Evolutionary conservation across 2,888 invertebrate species (phyloP).

Genomic region (Sipha maydis): DNA sequence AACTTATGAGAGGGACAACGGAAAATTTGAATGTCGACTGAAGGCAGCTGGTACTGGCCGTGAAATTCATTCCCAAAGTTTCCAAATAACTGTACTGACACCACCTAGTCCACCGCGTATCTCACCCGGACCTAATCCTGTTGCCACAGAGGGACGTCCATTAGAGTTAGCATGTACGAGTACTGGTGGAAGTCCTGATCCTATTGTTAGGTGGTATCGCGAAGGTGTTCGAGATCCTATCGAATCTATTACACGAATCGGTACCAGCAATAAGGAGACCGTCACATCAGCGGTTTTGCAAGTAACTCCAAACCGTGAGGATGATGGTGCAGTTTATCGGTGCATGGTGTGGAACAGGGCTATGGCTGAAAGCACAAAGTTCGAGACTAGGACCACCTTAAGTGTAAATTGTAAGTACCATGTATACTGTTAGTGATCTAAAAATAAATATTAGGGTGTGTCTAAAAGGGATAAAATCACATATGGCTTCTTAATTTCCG

Average conservation of each 20-base stretch:
- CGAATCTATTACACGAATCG: slow-evolving; percentile 77
- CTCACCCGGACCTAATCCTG: slow-evolving; percentile 79
- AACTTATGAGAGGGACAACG: slow-evolving; percentile 90
- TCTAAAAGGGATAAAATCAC: not conserved
- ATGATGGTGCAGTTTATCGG: slow-evolving; percentile 84
- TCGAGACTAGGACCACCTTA: slow-evolving; percentile 82
- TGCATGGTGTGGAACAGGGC: slow-evolving; percentile 92
- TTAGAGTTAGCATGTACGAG: slow-evolving; percentile 84
- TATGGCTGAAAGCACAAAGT: slow-evolving; percentile 81
- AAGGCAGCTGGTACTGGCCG: slow-evolving; percentile 85
- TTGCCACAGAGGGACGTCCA: slow-evolving; percentile 83
- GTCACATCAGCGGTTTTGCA: slow-evolving; percentile 81
- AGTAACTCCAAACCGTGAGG: slow-evolving; percentile 82
- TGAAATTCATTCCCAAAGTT: slow-evolving; percentile 80
- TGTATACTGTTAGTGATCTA: not conserved
- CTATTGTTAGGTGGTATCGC: slow-evolving; percentile 85
- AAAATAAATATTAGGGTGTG: slow-evolving; percentile 13
- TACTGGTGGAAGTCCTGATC: slow-evolving; percentile 90
- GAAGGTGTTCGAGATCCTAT: slow-evolving; percentile 80
- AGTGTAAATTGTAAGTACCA: slow-evolving; percentile 87
- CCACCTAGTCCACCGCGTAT: slow-evolving; percentile 84
- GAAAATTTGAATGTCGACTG: slow-evolving; percentile 89
- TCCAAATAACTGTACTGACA: slow-evolving; percentile 83
- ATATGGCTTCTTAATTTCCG: slow-evolving; percentile 15
- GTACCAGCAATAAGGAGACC: slow-evolving; percentile 79